These are phyloP conservation scores for Thrips palmi DNA, from an alignment of 1,140 invertebrate genomes.

Conservation along the genomic window DNA sequence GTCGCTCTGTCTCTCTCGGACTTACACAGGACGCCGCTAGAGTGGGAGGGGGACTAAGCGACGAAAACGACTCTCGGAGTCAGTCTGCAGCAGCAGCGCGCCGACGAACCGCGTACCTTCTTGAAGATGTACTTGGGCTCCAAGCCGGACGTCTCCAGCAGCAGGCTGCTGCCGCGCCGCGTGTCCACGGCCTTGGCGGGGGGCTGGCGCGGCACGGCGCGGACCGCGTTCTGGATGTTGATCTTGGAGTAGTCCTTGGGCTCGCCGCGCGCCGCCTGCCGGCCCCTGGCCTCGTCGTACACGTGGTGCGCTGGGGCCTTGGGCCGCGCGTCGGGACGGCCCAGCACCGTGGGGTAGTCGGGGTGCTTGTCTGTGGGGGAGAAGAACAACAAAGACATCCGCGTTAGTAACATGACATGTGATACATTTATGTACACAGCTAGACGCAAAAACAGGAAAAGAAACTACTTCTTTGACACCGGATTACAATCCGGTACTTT, in stretches of 20 bases:
- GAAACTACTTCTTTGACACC: too few relatives aligned
- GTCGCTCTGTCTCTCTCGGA: too few relatives aligned
- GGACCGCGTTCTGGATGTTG: conserved; percentile 7
- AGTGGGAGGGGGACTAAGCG: too few relatives aligned
- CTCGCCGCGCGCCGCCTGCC: background rate
- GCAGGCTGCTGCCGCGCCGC: conserved; percentile 7
- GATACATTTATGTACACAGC: too few relatives aligned
- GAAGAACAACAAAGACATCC: background rate
- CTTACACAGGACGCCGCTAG: too few relatives aligned
- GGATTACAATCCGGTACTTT: too few relatives aligned
- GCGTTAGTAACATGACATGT: too few relatives aligned
- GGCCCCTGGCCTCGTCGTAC: conserved; percentile 9
- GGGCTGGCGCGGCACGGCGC: conserved; percentile 9
- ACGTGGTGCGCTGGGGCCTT: background rate
- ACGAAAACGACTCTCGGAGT: too few relatives aligned
- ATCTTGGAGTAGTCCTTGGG: background rate
- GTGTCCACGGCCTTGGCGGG: conserved; percentile 9
- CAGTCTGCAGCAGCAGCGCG: too few relatives aligned
- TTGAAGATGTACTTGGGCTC: conserved; percentile 13
- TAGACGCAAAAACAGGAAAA: too few relatives aligned
- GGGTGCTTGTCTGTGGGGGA: conserved; percentile 6
- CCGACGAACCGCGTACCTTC: too few relatives aligned
- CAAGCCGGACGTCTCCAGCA: conserved; percentile 10
- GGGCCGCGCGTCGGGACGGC: background rate
- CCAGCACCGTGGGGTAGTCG: background rate